Percentiles rank a stretch among this genome's conserved stretches.
Conservation (phyloP, 1,140 invertebrate genomes). For the Orussus abietinus region DNA sequence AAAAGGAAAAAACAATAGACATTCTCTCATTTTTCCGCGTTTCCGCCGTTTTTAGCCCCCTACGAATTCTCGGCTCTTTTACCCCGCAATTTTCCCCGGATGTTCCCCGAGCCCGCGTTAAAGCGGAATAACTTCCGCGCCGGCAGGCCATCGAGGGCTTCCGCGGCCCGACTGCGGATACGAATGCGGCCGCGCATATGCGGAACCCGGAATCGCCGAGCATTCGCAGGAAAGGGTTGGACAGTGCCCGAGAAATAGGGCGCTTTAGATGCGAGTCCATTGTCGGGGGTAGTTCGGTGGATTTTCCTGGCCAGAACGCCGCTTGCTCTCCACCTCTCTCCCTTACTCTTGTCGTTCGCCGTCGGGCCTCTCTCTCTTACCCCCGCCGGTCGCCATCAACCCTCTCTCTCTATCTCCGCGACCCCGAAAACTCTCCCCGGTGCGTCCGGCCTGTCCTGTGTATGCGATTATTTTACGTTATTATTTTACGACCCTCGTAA, state of each 20-base stretch:
- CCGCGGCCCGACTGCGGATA: no score
- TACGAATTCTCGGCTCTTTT: no score
- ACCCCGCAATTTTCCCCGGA: no score
- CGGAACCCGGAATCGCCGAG: neutral
- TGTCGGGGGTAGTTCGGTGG: conserved; percentile 31
- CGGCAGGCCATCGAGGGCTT: no score
- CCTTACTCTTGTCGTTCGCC: conserved; percentile 6
- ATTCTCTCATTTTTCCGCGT: no score
- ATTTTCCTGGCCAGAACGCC: conserved; percentile 1
- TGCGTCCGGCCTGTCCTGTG: no score
- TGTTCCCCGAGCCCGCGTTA: no score
- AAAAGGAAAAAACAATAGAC: no score
- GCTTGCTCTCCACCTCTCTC: neutral
- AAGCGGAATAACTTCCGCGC: no score
- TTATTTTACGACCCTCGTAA: conserved; percentile 44
- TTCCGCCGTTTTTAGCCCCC: no score
- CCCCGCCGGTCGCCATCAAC: neutral
- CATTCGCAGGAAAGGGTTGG: neutral
- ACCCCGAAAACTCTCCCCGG: no score
- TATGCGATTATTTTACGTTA: conserved; percentile 32
- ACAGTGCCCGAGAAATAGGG: conserved; percentile 23
- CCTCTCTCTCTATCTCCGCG: conserved; percentile 22
- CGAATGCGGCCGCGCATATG: no score
- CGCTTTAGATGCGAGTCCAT: conserved; percentile 43
- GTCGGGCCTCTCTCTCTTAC: neutral